These are phyloP conservation scores for Brevimyrus niger DNA, from an alignment of 2,113 vertebrate species.

Conservation along the genomic window DNA sequence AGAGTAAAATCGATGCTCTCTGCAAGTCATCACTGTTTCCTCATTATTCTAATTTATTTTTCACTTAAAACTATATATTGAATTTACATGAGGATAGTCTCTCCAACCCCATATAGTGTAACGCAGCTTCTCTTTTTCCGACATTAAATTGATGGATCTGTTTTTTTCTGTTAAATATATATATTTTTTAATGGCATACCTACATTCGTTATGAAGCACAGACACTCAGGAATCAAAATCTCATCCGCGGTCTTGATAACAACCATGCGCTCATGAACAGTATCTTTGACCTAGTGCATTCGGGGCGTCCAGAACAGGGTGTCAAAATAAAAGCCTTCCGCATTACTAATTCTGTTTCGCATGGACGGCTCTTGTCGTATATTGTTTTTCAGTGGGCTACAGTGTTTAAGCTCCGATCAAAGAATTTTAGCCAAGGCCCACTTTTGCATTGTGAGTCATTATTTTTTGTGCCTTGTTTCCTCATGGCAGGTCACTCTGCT, in stretches of 20 bases:
- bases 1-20: not conserved
- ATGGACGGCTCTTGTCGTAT: not conserved
- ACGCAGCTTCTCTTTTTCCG: not conserved
- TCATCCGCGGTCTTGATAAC: not conserved
- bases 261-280: too few species aligned
- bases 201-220: not conserved
- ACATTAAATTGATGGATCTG: not conserved
- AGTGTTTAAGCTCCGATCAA: not conserved
- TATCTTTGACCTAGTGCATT: not conserved
- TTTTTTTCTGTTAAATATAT: not conserved
- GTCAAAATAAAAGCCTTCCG: not conserved
- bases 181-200: not conserved
- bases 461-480: slow-evolving; percentile 23
- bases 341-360: not conserved
- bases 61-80: not conserved
- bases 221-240: not conserved
- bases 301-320: not conserved
- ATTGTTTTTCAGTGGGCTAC: not conserved
- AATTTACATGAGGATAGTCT: not conserved
- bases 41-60: not conserved
- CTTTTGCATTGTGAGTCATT: not conserved
- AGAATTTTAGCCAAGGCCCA: not conserved
- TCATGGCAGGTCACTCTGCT: slow-evolving; percentile 77
- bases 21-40: not conserved
- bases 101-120: not conserved